These are phyloP conservation scores for Pangasius djambal DNA, from an alignment of 2,797 vertebrate genomes.

Conservation along the genomic window DNA sequence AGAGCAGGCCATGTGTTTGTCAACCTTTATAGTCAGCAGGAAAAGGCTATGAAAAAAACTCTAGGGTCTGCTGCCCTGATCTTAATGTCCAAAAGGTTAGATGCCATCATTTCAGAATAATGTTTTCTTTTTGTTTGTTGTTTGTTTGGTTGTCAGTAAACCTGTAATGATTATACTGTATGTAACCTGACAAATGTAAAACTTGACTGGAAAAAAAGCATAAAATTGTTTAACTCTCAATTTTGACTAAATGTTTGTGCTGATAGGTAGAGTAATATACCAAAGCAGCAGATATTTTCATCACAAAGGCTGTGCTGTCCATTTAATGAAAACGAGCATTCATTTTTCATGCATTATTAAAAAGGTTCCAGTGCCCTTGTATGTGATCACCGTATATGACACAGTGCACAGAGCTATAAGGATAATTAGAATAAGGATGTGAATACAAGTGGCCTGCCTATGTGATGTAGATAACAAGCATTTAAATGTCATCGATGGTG, in stretches of 20 bases:
- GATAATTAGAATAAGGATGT: slow-evolving; percentile 1
- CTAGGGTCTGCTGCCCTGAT: neutral
- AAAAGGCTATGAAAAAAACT: neutral
- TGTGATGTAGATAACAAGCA: neutral
- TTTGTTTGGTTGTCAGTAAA: neutral
- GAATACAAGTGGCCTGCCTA: neutral
- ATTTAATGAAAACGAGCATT: slow-evolving; percentile 18
- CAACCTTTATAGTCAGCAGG: neutral
- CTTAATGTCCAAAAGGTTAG: slow-evolving; percentile 35
- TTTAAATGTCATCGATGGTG: neutral
- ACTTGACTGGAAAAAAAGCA: neutral
- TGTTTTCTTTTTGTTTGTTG: neutral
- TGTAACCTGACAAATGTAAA: neutral
- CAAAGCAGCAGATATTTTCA: neutral
- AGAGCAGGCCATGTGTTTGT: neutral
- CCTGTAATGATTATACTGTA: neutral
- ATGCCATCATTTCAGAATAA: neutral
- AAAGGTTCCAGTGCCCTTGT: slow-evolving; percentile 33
- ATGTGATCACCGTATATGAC: slow-evolving; percentile 14
- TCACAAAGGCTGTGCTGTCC: neutral
- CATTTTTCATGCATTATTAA: slow-evolving; percentile 6
- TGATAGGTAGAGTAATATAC: neutral
- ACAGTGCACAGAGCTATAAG: neutral
- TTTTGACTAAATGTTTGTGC: neutral
- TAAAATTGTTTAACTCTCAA: neutral